A percentile compares a stretch with the other conserved stretches of the same genome.
These are phyloP conservation scores for Pangasius sanitwongsei DNA, from an alignment of 2,797 vertebrate genomes.

Conservation along the genomic window DNA sequence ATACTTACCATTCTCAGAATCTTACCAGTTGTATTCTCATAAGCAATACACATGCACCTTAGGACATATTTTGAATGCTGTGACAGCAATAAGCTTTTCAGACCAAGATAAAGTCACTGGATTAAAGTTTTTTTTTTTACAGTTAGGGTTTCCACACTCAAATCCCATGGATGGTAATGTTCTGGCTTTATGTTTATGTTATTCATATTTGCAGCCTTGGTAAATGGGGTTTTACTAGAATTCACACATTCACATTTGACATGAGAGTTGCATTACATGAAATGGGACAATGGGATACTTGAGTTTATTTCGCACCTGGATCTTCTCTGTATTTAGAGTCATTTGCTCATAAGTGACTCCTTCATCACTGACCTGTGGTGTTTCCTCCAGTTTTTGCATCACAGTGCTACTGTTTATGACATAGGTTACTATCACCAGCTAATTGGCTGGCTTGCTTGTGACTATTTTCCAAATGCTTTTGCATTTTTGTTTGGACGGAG, in stretches of 20 bases:
- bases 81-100: slow-evolving; percentile 1
- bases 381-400: neutral
- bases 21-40: slow-evolving; percentile 4
- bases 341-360: neutral
- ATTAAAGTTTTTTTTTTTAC: neutral
- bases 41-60: neutral
- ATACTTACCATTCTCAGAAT: slow-evolving; percentile 3
- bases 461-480: neutral
- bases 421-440: neutral
- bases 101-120: neutral
- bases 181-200: neutral
- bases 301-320: neutral
- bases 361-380: neutral
- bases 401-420: neutral
- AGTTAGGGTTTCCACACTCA: neutral
- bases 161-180: neutral
- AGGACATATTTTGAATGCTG: neutral
- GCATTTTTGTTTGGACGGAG: neutral
- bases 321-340: neutral
- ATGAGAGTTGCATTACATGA: neutral
- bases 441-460: neutral
- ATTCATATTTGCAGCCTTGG: neutral
- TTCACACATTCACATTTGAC: neutral
- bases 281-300: neutral
- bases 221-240: neutral